A percentile compares a stretch with the other conserved stretches of the same genome.
Conservation (phyloP, 2,797 vertebrate genomes). For the Typhlichthys eigenmanni region DNA sequence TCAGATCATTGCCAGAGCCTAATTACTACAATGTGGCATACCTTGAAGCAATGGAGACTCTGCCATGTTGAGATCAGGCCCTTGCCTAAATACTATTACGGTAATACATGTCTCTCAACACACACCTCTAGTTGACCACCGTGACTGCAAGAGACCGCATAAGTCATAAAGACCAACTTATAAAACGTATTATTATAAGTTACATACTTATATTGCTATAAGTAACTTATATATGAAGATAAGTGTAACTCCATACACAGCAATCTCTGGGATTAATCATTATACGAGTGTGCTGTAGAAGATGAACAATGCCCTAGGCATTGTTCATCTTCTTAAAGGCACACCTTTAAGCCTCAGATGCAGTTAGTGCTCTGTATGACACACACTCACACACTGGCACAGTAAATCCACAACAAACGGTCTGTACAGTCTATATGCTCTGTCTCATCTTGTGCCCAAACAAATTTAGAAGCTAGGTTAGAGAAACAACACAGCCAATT, state of each 20-base stretch:
- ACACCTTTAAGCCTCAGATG: constrained; percentile 33
- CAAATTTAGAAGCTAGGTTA: constrained; percentile 58
- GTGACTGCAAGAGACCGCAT: too few species aligned
- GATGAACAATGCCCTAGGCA: background rate
- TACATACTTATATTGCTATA: too few species aligned
- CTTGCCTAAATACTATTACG: background rate
- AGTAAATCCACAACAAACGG: too few species aligned
- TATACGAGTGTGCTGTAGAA: constrained; percentile 14
- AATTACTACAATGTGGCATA: constrained; percentile 6
- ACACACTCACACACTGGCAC: too few species aligned
- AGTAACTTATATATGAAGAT: background rate
- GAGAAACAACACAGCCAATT: constrained; percentile 44
- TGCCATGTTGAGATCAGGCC: background rate
- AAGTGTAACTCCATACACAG: constrained; percentile 1
- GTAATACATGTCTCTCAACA: too few species aligned
- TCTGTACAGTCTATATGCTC: background rate
- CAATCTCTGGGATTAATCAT: constrained; percentile 12
- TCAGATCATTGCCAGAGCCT: too few species aligned
- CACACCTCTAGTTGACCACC: too few species aligned
- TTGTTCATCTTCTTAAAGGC: constrained; percentile 16
- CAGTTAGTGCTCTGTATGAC: background rate
- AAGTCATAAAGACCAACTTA: too few species aligned
- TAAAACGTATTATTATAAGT: too few species aligned
- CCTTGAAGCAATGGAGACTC: constrained; percentile 23
- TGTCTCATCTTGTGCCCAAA: constrained; percentile 43